Evolutionary conservation across 2,113 vertebrate species (phyloP).

Genomic region (Nansenia antarctica): DNA sequence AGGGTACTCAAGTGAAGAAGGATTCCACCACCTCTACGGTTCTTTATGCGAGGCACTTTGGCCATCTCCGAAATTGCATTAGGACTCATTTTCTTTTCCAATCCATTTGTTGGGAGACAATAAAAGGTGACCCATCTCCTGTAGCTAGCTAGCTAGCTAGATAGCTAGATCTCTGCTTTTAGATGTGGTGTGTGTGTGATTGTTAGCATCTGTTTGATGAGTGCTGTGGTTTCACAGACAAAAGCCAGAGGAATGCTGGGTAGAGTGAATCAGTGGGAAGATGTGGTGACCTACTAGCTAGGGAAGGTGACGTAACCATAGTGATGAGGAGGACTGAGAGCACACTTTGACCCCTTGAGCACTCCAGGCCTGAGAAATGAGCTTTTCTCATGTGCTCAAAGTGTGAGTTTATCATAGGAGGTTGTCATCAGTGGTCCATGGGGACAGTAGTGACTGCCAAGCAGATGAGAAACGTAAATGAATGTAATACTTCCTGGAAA

Average conservation of each 20-base stretch:
- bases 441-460: background rate
- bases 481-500: slow-evolving; percentile 10
- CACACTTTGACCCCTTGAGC: slow-evolving; percentile 48
- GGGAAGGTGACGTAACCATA: slow-evolving; percentile 44
- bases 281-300: slow-evolving; percentile 28
- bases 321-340: slow-evolving; percentile 19
- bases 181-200: background rate
- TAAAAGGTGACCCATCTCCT: background rate
- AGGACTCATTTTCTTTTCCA: background rate
- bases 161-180: background rate
- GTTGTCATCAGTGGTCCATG: slow-evolving; percentile 13
- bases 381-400: slow-evolving; percentile 43
- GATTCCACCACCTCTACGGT: slow-evolving; percentile 31
- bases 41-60: background rate
- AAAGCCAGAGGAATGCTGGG: slow-evolving; percentile 43
- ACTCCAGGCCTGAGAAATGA: slow-evolving; percentile 46
- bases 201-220: background rate
- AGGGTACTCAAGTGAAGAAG: slow-evolving; percentile 52
- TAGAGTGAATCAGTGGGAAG: slow-evolving; percentile 30
- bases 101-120: background rate
- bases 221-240: slow-evolving; percentile 8
- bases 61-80: slow-evolving; percentile 18
- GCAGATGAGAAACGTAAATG: slow-evolving; percentile 15
- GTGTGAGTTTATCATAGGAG: slow-evolving; percentile 23
- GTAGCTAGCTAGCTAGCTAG: background rate